phyloP scores from a whole-genome alignment of 2,888 invertebrate species.

The Drosophila pegasa region DNA sequence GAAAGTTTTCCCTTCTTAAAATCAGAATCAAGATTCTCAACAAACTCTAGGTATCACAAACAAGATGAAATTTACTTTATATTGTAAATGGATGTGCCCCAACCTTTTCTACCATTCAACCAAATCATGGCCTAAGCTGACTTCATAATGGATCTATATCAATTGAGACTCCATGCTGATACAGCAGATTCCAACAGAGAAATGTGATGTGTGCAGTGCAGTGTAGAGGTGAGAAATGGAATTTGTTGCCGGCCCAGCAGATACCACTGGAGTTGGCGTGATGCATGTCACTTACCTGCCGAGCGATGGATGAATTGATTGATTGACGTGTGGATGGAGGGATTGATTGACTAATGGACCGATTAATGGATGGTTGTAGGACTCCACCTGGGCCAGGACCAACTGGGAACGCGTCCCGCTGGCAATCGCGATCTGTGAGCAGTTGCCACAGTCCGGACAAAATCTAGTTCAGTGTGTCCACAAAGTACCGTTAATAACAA shows the following conservation, averaged over 20 bases:
- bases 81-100: background rate
- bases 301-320: slow-evolving; percentile 29
- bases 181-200: background rate
- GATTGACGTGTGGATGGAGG: slow-evolving; percentile 26
- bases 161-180: background rate
- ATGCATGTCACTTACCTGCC: slow-evolving; percentile 67
- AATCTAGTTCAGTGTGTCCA: slow-evolving; percentile 14
- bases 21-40: too few relatives aligned
- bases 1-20: too few relatives aligned
- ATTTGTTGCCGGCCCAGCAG: slow-evolving; percentile 27
- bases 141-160: background rate
- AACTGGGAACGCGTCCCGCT: background rate
- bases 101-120: background rate
- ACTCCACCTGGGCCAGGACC: background rate
- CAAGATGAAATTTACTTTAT: too few relatives aligned
- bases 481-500: slow-evolving; percentile 1
- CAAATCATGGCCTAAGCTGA: too few relatives aligned
- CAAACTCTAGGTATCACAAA: too few relatives aligned
- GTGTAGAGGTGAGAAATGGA: slow-evolving; percentile 16
- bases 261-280: slow-evolving; percentile 41
- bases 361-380: too few relatives aligned
- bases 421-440: slow-evolving; percentile 13
- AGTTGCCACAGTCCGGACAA: slow-evolving; percentile 8
- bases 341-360: too few relatives aligned
- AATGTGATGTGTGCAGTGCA: slow-evolving; percentile 23